Conservation (phyloP, 2,888 invertebrate genomes). For the Lepidocyrtoides sp. region DNA sequence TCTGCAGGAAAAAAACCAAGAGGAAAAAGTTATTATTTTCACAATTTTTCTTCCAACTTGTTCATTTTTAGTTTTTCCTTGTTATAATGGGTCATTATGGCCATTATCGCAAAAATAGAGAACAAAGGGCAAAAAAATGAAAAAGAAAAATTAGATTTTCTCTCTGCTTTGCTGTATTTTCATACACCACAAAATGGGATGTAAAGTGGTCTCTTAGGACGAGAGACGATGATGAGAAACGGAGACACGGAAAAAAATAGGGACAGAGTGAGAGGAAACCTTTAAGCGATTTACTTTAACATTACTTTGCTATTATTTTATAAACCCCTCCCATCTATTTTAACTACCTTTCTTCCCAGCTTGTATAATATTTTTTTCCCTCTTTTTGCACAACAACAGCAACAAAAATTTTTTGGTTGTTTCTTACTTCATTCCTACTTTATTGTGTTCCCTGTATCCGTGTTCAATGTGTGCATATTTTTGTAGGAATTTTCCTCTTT, state of each 20-base stretch:
- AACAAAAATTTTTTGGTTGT: neutral
- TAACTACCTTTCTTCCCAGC: neutral
- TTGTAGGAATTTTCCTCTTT: neutral
- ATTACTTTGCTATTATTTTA: conserved; percentile 25
- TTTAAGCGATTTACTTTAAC: conserved; percentile 24
- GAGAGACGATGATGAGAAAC: neutral
- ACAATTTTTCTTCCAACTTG: neutral
- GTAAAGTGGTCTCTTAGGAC: conserved; percentile 71
- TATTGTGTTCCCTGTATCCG: neutral
- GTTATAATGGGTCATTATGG: conserved; percentile 22
- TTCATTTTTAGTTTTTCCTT: conserved; percentile 13
- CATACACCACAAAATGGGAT: conserved; percentile 48
- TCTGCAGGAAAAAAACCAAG: neutral
- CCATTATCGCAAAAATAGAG: conserved; percentile 1
- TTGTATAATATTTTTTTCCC: neutral
- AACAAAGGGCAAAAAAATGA: neutral
- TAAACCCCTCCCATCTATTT: neutral
- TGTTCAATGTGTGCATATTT: neutral
- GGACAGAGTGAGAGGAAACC: neutral
- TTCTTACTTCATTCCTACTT: neutral
- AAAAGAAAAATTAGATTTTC: neutral
- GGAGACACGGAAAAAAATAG: conserved; percentile 5
- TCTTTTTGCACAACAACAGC: conserved; percentile 21
- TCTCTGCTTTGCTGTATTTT: conserved; percentile 10
- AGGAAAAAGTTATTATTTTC: conserved; percentile 36